These are phyloP conservation scores for Atta cephalotes DNA, from an alignment of 1,140 invertebrate genomes.

Conservation along the genomic window DNA sequence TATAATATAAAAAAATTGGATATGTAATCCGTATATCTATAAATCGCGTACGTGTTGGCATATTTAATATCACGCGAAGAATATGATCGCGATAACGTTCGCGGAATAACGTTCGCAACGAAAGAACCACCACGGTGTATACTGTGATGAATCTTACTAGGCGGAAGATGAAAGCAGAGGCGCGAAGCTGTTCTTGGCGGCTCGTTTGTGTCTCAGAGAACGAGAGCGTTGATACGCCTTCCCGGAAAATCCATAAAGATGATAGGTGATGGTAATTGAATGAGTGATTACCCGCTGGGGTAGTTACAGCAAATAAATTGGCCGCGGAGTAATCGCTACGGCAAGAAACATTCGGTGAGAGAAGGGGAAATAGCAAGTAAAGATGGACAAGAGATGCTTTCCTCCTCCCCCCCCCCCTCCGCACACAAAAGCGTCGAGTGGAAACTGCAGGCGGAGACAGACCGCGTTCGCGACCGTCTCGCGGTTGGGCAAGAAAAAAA, in stretches of 20 bases:
- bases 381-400: constrained; percentile 3
- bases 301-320: constrained; percentile 68
- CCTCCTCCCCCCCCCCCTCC: neutral
- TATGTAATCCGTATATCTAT: neutral
- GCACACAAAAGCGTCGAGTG: constrained; percentile 22
- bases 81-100: constrained; percentile 51
- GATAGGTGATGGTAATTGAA: constrained; percentile 70
- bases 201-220: constrained; percentile 41
- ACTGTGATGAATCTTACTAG: constrained; percentile 16
- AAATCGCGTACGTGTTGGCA: neutral
- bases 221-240: constrained; percentile 55
- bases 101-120: constrained; percentile 19
- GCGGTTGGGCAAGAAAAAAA: neutral
- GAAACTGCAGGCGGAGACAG: neutral
- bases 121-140: neutral
- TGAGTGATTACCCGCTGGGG: constrained; percentile 66
- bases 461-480: constrained; percentile 4
- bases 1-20: neutral
- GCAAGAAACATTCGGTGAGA: constrained; percentile 37
- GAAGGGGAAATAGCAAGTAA: constrained; percentile 35
- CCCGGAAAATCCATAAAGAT: constrained; percentile 64
- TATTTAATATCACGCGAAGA: constrained; percentile 21
- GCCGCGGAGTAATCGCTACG: constrained; percentile 46
- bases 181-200: constrained; percentile 25
- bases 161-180: constrained; percentile 69